Conservation (phyloP, 2,888 invertebrate species). For the Sarcophaga subvicina region DNA sequence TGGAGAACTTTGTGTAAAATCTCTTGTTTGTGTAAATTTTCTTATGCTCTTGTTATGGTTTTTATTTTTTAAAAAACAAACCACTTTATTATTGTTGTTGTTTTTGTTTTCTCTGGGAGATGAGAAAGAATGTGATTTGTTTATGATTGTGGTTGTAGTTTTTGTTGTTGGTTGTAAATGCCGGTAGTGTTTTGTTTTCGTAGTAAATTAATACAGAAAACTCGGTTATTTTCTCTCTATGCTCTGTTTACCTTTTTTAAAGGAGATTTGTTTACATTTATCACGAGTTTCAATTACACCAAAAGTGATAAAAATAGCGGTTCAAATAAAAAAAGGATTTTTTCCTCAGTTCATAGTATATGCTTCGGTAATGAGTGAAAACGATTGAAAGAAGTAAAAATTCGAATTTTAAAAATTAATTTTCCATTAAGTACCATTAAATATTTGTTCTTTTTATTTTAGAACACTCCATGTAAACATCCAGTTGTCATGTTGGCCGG, state of each 20-base stretch:
- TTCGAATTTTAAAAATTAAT: too few relatives aligned
- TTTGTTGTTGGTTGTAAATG: neutral
- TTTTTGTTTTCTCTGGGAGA: slow-evolving; percentile 22
- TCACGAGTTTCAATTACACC: too few relatives aligned
- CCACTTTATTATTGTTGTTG: too few relatives aligned
- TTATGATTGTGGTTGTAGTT: neutral
- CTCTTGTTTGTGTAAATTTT: slow-evolving; percentile 32
- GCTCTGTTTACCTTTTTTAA: too few relatives aligned
- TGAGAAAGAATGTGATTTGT: neutral
- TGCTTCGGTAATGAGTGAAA: too few relatives aligned
- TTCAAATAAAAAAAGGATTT: too few relatives aligned
- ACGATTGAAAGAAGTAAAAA: too few relatives aligned
- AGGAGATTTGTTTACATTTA: too few relatives aligned
- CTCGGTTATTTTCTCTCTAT: neutral
- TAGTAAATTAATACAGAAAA: too few relatives aligned
- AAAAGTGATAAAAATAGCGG: too few relatives aligned
- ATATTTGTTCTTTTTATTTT: slow-evolving; percentile 58
- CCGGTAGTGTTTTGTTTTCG: neutral
- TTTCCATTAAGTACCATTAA: neutral
- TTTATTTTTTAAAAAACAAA: slow-evolving; percentile 16
- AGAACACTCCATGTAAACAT: slow-evolving; percentile 86
- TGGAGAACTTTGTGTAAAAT: slow-evolving; percentile 30
- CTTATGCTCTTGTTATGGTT: slow-evolving; percentile 26
- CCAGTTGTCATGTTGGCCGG: slow-evolving; percentile 86
- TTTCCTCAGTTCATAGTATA: too few relatives aligned